Evolutionary conservation across 2,888 invertebrate genomes (phyloP).

Genomic region (Amiota minor): DNA sequence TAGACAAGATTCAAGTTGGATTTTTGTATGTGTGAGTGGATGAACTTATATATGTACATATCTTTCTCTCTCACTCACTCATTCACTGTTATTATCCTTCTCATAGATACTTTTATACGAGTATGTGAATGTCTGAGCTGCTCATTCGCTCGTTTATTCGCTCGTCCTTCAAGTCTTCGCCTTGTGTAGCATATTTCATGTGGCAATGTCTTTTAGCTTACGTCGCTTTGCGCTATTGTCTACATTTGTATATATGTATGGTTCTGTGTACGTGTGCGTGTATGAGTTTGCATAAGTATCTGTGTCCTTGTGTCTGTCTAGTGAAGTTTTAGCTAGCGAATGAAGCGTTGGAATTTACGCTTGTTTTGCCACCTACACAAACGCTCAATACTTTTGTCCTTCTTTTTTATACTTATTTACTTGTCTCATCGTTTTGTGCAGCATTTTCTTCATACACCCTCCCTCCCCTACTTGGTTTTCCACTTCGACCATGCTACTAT

Average conservation of each 20-base stretch:
- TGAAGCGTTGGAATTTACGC: constrained; percentile 62
- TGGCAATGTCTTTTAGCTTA: constrained; percentile 40
- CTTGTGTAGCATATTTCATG: constrained; percentile 48
- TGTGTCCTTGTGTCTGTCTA: no score
- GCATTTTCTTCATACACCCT: constrained; percentile 29
- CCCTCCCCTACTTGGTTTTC: constrained; percentile 20
- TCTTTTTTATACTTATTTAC: constrained; percentile 37
- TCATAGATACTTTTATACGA: constrained; percentile 39
- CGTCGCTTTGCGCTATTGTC: background rate
- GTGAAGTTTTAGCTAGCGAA: constrained; percentile 51
- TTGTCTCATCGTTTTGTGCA: constrained; percentile 43
- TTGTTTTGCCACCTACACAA: constrained; percentile 36
- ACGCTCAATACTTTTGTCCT: constrained; percentile 27
- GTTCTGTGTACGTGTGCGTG: constrained; percentile 19
- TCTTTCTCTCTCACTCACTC: constrained; percentile 22
- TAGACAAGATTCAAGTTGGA: constrained; percentile 73
- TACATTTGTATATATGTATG: constrained; percentile 5
- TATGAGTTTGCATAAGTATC: constrained; percentile 28
- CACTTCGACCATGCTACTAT: constrained; percentile 48
- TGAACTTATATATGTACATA: constrained; percentile 48
- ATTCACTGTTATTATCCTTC: no score
- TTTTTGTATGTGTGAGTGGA: constrained; percentile 55
- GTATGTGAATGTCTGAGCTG: constrained; percentile 30
- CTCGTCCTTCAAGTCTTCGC: constrained; percentile 45
- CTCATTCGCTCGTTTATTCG: constrained; percentile 54